These are phyloP conservation scores for Drosophila jambulina DNA, from an alignment of 1,140 invertebrate species.

Conservation along the genomic window DNA sequence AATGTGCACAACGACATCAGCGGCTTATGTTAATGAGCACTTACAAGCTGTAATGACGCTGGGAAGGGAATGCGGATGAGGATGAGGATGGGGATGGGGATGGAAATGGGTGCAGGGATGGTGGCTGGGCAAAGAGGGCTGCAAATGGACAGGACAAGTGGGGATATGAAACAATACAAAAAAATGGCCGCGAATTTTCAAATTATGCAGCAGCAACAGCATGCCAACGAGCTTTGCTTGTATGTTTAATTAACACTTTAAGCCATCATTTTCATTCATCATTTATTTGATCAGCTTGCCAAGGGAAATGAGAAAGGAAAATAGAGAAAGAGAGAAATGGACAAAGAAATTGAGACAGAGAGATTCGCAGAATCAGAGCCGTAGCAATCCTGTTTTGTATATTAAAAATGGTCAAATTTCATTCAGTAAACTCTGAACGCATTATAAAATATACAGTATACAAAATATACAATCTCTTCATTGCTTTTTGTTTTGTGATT, in stretches of 20 bases:
- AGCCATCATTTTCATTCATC: conserved; percentile 65
- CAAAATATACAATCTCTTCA: too few relatives aligned
- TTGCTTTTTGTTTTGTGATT: too few relatives aligned
- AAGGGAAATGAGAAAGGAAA: neutral
- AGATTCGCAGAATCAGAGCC: too few relatives aligned
- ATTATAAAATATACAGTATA: too few relatives aligned
- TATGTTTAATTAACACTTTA: conserved; percentile 80
- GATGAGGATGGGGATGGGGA: neutral
- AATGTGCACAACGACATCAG: conserved; percentile 57
- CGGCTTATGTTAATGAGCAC: conserved; percentile 81
- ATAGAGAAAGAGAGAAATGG: neutral
- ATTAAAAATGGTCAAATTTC: too few relatives aligned
- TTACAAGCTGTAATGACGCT: conserved; percentile 73
- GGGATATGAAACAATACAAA: conserved; percentile 27
- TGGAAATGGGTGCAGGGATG: neutral
- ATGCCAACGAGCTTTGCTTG: conserved; percentile 27
- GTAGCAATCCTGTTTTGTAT: too few relatives aligned
- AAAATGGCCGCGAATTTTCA: conserved; percentile 7
- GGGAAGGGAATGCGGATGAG: neutral
- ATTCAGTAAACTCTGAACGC: too few relatives aligned
- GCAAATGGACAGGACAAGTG: conserved; percentile 15
- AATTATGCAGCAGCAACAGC: conserved; percentile 54
- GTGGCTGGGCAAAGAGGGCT: neutral
- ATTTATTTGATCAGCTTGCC: conserved; percentile 56
- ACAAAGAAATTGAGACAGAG: neutral